A percentile compares a stretch with the other conserved stretches of the same genome.
phyloP scores from a whole-genome alignment of 2,888 invertebrate species.

The Cephus sareptanus region DNA sequence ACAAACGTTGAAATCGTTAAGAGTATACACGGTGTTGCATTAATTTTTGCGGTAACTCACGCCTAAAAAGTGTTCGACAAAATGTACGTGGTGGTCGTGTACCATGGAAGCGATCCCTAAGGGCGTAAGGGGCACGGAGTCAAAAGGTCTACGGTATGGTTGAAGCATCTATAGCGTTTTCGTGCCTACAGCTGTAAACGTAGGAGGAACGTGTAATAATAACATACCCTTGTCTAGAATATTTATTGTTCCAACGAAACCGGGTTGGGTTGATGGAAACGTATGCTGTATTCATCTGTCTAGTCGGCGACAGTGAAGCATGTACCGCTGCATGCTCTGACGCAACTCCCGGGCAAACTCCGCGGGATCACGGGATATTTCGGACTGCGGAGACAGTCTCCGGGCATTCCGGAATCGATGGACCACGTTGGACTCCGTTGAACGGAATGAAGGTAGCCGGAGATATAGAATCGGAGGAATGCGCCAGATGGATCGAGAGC shows the following conservation, averaged over 20 bases:
- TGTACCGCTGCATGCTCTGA: not conserved
- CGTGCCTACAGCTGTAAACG: not conserved
- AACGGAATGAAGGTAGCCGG: not conserved
- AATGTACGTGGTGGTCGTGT: not conserved
- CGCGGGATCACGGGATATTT: not conserved
- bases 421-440: not conserved
- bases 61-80: not conserved
- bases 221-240: not conserved
- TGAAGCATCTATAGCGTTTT: not conserved
- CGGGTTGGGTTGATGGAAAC: not conserved
- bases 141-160: not conserved
- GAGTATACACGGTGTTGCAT: not conserved
- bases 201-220: not conserved
- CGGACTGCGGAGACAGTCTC: not conserved
- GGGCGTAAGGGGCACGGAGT: not conserved
- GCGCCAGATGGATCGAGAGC: not conserved
- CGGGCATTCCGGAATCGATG: not conserved
- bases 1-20: not conserved
- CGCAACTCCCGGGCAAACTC: not conserved
- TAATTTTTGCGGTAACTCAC: not conserved
- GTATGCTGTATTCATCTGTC: not conserved
- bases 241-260: not conserved
- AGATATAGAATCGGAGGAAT: not conserved
- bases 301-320: not conserved
- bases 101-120: not conserved